Percentiles rank a stretch among this genome's conserved stretches.
These are phyloP conservation scores for Polypterus bichir DNA, from an alignment of 2,113 vertebrate genomes.

Conservation along the genomic window DNA sequence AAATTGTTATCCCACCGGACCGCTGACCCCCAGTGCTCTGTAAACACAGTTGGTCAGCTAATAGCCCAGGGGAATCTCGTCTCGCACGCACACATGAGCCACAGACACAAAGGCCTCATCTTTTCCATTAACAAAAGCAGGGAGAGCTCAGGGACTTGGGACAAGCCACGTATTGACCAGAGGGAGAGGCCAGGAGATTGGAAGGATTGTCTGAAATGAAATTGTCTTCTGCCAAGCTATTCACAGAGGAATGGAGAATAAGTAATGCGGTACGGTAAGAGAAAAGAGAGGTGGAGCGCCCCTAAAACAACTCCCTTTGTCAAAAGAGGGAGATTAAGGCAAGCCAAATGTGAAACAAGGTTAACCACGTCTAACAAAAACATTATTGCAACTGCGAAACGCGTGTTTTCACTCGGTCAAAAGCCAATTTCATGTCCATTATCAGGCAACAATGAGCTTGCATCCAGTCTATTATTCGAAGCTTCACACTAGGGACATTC, in stretches of 20 bases:
- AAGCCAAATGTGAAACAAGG: no score
- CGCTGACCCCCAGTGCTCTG: conserved; percentile 12
- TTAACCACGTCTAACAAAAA: neutral
- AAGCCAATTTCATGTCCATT: neutral
- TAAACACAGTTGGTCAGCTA: conserved; percentile 20
- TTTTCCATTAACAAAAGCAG: conserved; percentile 13
- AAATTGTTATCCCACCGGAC: conserved; percentile 10
- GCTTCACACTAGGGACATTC: neutral
- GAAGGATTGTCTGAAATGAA: conserved; percentile 27
- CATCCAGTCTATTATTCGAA: neutral
- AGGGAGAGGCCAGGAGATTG: conserved; percentile 19
- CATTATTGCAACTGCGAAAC: no score
- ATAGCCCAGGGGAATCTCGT: conserved; percentile 18
- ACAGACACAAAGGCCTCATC: neutral
- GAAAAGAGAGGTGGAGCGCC: neutral
- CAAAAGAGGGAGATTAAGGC: neutral
- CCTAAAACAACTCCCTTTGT: neutral
- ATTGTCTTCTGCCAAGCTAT: conserved; percentile 19
- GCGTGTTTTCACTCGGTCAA: neutral
- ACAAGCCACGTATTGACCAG: conserved; percentile 17
- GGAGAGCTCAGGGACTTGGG: conserved; percentile 16
- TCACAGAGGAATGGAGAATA: conserved; percentile 19
- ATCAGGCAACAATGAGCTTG: neutral
- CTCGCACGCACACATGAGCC: neutral
- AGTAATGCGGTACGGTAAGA: neutral